A percentile compares a stretch with the other conserved stretches of the same genome.
Conservation (phyloP, 2,797 vertebrate species). For the Parambassis ranga region DNA sequence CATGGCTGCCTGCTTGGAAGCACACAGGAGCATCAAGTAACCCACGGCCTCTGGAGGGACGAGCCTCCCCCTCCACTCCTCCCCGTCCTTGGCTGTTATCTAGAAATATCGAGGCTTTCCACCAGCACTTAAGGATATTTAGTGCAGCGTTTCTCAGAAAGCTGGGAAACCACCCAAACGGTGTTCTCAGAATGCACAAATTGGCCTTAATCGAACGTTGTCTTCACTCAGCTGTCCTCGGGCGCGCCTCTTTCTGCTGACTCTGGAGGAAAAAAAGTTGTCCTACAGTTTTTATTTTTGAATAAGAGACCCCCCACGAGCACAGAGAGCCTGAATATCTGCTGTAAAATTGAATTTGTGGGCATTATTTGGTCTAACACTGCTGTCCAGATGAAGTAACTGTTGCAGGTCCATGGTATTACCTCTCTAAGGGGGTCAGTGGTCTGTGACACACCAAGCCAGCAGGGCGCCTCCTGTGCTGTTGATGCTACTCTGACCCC, state of each 20-base stretch:
- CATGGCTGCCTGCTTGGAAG: slow-evolving; percentile 28
- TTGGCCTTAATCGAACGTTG: slow-evolving; percentile 52
- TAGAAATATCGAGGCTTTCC: slow-evolving; percentile 52
- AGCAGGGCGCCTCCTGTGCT: too few relatives aligned
- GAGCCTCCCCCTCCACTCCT: background rate
- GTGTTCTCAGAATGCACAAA: slow-evolving; percentile 55
- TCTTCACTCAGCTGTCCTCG: slow-evolving; percentile 43
- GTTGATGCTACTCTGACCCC: too few relatives aligned
- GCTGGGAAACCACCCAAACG: slow-evolving; percentile 53
- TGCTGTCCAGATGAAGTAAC: too few relatives aligned
- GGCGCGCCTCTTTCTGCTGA: slow-evolving; percentile 55
- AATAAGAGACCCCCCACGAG: background rate
- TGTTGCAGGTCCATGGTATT: too few relatives aligned
- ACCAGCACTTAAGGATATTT: slow-evolving; percentile 59
- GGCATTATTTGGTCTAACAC: too few relatives aligned
- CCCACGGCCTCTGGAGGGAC: background rate
- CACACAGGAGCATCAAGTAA: slow-evolving; percentile 33
- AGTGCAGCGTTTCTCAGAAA: slow-evolving; percentile 53
- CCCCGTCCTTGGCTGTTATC: slow-evolving; percentile 26
- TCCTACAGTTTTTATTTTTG: slow-evolving; percentile 17
- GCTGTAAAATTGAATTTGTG: background rate
- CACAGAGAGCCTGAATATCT: background rate
- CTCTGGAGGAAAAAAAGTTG: slow-evolving; percentile 5
- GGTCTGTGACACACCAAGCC: too few relatives aligned
- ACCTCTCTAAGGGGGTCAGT: too few relatives aligned